Conservation (phyloP, 2,797 vertebrate species). For the Selene dorsalis region DNA sequence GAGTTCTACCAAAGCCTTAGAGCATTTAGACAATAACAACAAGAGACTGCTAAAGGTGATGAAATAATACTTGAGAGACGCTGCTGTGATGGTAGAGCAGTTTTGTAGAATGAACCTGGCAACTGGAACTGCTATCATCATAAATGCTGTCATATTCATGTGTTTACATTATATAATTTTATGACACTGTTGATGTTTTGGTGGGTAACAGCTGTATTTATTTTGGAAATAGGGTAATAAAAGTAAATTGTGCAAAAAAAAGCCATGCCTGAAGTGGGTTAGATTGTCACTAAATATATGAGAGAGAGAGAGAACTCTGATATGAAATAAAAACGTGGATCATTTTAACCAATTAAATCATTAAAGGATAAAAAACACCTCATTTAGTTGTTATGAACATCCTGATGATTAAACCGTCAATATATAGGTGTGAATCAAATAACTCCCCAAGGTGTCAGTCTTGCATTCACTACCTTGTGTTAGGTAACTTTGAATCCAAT, state of each 20-base stretch:
- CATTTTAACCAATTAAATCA: not conserved
- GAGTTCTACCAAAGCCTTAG: slow-evolving; percentile 24
- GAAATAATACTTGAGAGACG: slow-evolving; percentile 10
- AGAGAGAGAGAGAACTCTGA: not conserved
- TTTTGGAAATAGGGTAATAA: not conserved
- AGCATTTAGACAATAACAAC: slow-evolving; percentile 34
- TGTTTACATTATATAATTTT: not conserved
- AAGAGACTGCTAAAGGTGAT: slow-evolving; percentile 21
- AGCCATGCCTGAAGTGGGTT: no score
- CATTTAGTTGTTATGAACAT: not conserved
- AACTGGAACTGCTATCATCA: not conserved
- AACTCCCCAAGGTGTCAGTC: slow-evolving; percentile 9
- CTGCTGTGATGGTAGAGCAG: not conserved
- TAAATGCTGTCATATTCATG: not conserved
- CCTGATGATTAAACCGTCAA: not conserved
- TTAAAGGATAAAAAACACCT: not conserved
- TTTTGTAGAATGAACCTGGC: not conserved
- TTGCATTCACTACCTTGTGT: slow-evolving; percentile 27
- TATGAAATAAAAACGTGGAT: not conserved
- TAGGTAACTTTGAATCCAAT: slow-evolving; percentile 37
- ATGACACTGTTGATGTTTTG: not conserved
- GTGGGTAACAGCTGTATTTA: not conserved
- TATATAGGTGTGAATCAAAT: not conserved
- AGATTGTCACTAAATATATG: not conserved
- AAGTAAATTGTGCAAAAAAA: not conserved